Percentiles rank a stretch among this genome's conserved stretches.
phyloP scores from a whole-genome alignment of 2,888 invertebrate genomes.

The Parnassius glacialis region DNA sequence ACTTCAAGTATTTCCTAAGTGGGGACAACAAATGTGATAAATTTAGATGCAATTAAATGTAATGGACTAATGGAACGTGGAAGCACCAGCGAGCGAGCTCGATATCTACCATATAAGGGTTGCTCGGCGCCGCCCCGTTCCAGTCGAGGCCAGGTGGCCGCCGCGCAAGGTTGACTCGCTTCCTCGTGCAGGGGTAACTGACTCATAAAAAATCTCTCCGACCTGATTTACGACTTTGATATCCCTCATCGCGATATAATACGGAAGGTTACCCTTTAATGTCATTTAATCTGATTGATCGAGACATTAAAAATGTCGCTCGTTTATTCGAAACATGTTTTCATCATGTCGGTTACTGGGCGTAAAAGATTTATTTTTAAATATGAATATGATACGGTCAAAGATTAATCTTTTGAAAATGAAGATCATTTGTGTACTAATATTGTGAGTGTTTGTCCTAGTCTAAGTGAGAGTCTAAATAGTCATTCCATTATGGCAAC shows the following conservation, averaged over 20 bases:
- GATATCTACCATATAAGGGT: slow-evolving; percentile 50
- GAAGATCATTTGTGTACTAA: too few relatives aligned
- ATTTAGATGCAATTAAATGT: slow-evolving; percentile 51
- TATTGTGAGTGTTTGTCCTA: too few relatives aligned
- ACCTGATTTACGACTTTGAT: slow-evolving; percentile 58
- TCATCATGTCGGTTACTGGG: slow-evolving; percentile 1
- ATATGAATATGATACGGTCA: not conserved
- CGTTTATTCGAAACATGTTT: slow-evolving; percentile 5
- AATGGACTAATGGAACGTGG: slow-evolving; percentile 13
- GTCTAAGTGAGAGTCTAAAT: too few relatives aligned
- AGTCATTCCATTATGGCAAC: too few relatives aligned
- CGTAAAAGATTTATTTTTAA: slow-evolving; percentile 8
- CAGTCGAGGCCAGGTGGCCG: slow-evolving; percentile 45
- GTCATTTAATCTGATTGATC: slow-evolving; percentile 35
- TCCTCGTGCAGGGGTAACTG: slow-evolving; percentile 58
- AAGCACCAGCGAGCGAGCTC: slow-evolving; percentile 35
- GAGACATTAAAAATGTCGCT: slow-evolving; percentile 21
- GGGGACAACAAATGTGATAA: slow-evolving; percentile 40
- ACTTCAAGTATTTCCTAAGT: slow-evolving; percentile 35
- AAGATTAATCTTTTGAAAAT: slow-evolving; percentile 2
- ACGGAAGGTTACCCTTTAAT: slow-evolving; percentile 49
- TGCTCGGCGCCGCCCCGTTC: slow-evolving; percentile 46
- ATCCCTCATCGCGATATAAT: slow-evolving; percentile 40
- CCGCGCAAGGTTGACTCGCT: slow-evolving; percentile 45
- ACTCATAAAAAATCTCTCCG: slow-evolving; percentile 64